A percentile compares a stretch with the other conserved stretches of the same genome.
Evolutionary conservation across 2,888 invertebrate genomes (phyloP).

Genomic region (Caenorhabditis zanzibari): DNA sequence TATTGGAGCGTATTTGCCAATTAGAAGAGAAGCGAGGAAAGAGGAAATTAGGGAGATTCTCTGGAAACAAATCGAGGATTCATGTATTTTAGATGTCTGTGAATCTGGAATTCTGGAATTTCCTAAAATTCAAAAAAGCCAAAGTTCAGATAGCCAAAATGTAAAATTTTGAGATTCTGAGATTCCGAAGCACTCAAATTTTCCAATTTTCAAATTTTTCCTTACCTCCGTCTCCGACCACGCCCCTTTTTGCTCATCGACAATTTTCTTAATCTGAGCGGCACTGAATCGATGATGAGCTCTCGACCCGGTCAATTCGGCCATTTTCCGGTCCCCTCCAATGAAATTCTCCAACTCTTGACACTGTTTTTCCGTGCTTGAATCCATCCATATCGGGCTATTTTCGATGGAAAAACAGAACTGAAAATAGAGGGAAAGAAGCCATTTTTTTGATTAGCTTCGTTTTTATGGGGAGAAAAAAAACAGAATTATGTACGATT

Average conservation of each 20-base stretch:
- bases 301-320: slow-evolving; percentile 88
- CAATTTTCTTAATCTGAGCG: slow-evolving; percentile 93
- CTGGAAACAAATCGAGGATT: slow-evolving; percentile 85
- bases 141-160: background rate
- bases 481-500: slow-evolving; percentile 20
- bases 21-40: slow-evolving; percentile 92
- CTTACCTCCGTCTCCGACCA: slow-evolving; percentile 89
- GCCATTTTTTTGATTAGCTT: slow-evolving; percentile 26
- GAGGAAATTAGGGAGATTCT: slow-evolving; percentile 95
- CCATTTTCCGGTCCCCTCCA: slow-evolving; percentile 88
- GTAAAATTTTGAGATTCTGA: background rate
- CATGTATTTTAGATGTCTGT: background rate
- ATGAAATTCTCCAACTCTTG: slow-evolving; percentile 89
- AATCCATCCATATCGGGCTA: slow-evolving; percentile 98
- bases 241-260: slow-evolving; percentile 87
- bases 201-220: background rate
- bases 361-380: slow-evolving; percentile 90
- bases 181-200: background rate
- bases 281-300: slow-evolving; percentile 95
- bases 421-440: slow-evolving; percentile 77
- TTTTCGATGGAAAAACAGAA: slow-evolving; percentile 89
- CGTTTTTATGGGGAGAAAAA: background rate
- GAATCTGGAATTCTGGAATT: background rate
- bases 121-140: background rate
- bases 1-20: slow-evolving; percentile 93